Evolutionary conservation across 92 coral and sea anemone genomes (phyloP).

Genomic region (Heliopora coerulea): DNA sequence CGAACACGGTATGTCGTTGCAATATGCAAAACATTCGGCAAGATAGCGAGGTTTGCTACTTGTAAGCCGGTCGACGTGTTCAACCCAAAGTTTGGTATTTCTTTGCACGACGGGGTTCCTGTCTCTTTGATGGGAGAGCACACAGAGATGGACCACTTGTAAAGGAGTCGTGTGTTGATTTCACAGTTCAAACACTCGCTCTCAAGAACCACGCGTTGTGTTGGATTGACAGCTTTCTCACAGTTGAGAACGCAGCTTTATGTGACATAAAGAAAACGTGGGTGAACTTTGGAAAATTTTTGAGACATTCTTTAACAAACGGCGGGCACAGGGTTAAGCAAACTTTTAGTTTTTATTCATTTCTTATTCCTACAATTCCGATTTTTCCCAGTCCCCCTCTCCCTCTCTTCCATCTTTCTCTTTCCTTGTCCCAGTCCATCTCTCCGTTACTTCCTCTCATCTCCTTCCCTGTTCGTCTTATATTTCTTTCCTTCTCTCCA

Average conservation of each 20-base stretch:
- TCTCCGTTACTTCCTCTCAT: conserved; percentile 30
- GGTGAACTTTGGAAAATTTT: not conserved
- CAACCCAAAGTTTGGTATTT: conserved; percentile 53
- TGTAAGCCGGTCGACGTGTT: conserved; percentile 69
- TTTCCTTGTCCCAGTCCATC: not conserved
- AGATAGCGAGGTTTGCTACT: conserved; percentile 60
- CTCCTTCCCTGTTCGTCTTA: conserved; percentile 51
- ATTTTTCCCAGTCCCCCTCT: too few species aligned
- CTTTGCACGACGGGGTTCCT: conserved; percentile 53
- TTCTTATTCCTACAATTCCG: too few species aligned
- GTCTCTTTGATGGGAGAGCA: conserved; percentile 29
- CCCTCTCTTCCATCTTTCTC: not conserved
- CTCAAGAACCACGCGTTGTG: conserved; percentile 68
- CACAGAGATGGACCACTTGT: conserved; percentile 66
- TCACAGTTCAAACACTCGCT: conserved; percentile 72
- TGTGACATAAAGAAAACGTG: not conserved
- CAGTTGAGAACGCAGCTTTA: conserved; percentile 69
- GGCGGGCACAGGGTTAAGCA: too few species aligned
- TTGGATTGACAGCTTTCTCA: conserved; percentile 65
- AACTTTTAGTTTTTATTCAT: too few species aligned
- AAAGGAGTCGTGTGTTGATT: conserved; percentile 52
- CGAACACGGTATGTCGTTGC: conserved; percentile 62
- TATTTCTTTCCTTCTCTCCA: conserved; percentile 49
- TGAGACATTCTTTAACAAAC: too few species aligned
- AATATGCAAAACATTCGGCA: conserved; percentile 53